Evolutionary conservation across 2,888 invertebrate species (phyloP), one percentile per base, ranked within the genome.

Genomic region (Apamea sordens): DNA sequence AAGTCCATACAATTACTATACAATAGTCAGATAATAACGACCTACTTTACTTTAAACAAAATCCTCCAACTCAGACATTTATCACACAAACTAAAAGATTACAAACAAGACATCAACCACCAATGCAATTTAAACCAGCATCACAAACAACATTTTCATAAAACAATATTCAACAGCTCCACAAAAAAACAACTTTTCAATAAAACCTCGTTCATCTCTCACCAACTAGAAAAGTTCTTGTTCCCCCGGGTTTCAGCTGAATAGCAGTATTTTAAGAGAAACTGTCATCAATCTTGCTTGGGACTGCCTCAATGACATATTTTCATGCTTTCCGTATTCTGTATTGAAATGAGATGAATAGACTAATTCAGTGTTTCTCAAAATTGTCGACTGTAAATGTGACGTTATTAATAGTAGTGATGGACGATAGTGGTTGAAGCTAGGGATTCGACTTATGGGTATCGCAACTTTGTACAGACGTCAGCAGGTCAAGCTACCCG

Each of bases 221-320:
- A 84, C 87, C 84, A 88, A 90, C 90, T 90, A 91, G 85, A 84
- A 91, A 93, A 91, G 88, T 92, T 94, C 93, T 92, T 92, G 90
- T 91, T 88, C 90, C 83, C 82, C 70, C 76, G 87, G 82, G 87
- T 91, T 92, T 90, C 88, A 89, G 91, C 89, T 94, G 93, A 94
- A 94, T 90, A 92, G 90, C 90, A 86, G 86, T 89, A 89, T 92
- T 92, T 91, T 89, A 89, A 91, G 89, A 81, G 89, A 87, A 90
- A 88, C 88, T 92, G 93, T 91, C 94, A 95, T 95, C 95, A 95
- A 95, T 95, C 95, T 95, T 94, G 87, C 91, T 92, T 85, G 89
- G 89, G 77, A 89, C 90, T 89, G 92, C 91, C 90, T 91, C 89
- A 90, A 91, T 91, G 93, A 92, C 93, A 91, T 89, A 93, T 92